Base-by-base conservation (phyloP, 1,140 invertebrate genomes). In the Zeugodacus cucurbitae region DNA sequence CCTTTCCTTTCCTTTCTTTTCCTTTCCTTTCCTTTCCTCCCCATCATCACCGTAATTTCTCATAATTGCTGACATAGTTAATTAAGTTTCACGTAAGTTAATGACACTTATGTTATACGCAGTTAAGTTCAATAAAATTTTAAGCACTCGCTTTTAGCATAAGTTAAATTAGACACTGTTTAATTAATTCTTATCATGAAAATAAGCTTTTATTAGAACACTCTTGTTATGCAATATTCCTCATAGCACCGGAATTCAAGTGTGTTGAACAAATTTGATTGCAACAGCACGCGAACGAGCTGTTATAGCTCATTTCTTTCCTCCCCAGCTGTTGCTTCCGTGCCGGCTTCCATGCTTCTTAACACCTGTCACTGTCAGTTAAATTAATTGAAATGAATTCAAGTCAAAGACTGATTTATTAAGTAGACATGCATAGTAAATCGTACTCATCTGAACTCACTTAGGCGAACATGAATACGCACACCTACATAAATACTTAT, bases 371-470 rank as follows among this genome's bases (percentile, higher is more conserved):
- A 74, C 67, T 74, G 67, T 22, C 34, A 74, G 67, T 41, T 37
- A 74, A 74, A 74, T 74, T 74, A 74, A 74, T 74, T 74, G 67
- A 74, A 74, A 74, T 22, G 67, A 74, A 41, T 74, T 74, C 67
- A 74, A 74, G 67, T 74, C 67, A 74, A 74, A 74, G 32, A 17
- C 67, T 74, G 67, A 74, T 74, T 74, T 74, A 74, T 74, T 74
- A 74, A 74, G 67, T 74, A 74, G 67, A 74, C 67, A 41, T 0
- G 29, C 64, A 67, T 67, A 17, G 64, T 67, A 32, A 67, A 67
- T 32, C 64, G 14, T 34, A 41, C 34, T 4, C 32, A 74, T 41
- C 29, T 41, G 17, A 34, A 34, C 29, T 34, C 34, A 32, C 14
- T 54, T 22, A 70, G 3, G 67, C 29, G 10, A 17, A 22, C 26